phyloP scores from a whole-genome alignment of 2,888 invertebrate genomes.

The Brachylomia viminalis region DNA sequence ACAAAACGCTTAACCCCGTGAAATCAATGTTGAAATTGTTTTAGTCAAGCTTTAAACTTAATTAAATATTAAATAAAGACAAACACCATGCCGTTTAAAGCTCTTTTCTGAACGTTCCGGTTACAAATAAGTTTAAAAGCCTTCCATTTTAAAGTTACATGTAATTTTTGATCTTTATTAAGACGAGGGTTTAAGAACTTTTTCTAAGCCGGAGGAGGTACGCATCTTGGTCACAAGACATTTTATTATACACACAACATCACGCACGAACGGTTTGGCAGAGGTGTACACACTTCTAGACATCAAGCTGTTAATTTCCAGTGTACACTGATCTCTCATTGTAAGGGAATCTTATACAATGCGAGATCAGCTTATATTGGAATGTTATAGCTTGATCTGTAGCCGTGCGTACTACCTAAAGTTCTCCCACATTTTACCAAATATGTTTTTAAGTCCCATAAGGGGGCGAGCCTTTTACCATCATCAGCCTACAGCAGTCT shows the following conservation, averaged over 20 bases:
- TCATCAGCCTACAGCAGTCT: too few species aligned
- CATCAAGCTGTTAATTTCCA: too few species aligned
- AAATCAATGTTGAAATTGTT: slow-evolving; percentile 67
- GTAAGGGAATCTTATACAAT: too few species aligned
- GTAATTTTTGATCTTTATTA: slow-evolving; percentile 10
- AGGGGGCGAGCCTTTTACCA: not conserved
- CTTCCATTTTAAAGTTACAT: slow-evolving; percentile 23
- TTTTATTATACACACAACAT: not conserved
- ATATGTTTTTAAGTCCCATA: not conserved
- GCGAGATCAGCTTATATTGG: too few species aligned
- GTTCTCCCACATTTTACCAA: not conserved
- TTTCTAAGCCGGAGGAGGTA: not conserved
- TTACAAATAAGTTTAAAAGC: slow-evolving; percentile 41
- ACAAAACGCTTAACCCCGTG: slow-evolving; percentile 67
- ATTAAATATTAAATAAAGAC: slow-evolving; percentile 68
- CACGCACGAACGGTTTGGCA: not conserved
- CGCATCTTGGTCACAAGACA: not conserved
- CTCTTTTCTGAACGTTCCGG: slow-evolving; percentile 40
- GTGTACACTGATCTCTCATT: too few species aligned
- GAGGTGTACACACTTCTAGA: too few species aligned
- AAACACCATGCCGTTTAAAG: slow-evolving; percentile 52
- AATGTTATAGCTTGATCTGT: too few species aligned
- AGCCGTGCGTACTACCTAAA: not conserved
- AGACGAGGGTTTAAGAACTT: not conserved
- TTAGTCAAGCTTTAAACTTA: slow-evolving; percentile 61